Evolutionary conservation across 2,113 vertebrate genomes (phyloP).

Genomic region (Boulengeromyrus knoepffleri): DNA sequence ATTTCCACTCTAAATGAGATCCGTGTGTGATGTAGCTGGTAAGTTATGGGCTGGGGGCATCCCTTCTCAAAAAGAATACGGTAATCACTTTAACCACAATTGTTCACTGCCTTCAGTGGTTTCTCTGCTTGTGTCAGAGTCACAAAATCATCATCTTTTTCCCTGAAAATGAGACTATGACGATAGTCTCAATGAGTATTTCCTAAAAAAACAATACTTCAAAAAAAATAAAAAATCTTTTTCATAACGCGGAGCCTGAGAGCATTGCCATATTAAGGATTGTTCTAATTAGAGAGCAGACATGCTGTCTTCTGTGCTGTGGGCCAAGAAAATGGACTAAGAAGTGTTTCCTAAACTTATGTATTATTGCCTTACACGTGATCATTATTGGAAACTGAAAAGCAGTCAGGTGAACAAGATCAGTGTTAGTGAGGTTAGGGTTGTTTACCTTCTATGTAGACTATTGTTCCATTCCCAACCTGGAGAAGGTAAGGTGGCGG

Average conservation of each 20-base stretch:
- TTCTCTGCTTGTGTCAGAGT: slow-evolving; percentile 5
- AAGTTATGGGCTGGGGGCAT: neutral
- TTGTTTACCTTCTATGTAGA: slow-evolving; percentile 36
- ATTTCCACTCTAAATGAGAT: neutral
- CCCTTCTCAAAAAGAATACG: slow-evolving; percentile 15
- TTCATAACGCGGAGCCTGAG: neutral
- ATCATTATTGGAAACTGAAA: neutral
- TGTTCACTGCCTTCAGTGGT: neutral
- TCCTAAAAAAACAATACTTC: neutral
- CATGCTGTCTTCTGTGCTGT: neutral
- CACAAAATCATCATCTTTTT: neutral
- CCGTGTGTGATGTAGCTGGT: neutral
- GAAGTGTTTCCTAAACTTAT: neutral
- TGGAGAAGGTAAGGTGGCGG: slow-evolving; percentile 31
- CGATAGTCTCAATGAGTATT: neutral
- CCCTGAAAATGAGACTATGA: neutral
- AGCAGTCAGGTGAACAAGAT: neutral
- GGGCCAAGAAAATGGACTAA: neutral
- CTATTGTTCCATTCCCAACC: neutral
- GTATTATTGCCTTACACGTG: neutral
- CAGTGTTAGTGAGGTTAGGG: neutral
- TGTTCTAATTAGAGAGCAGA: neutral
- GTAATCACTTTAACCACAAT: slow-evolving; percentile 10
- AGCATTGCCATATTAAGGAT: neutral
- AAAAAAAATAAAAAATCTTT: neutral